Conservation (phyloP, 1,140 invertebrate genomes). For the Doryteuthis pealeii region DNA sequence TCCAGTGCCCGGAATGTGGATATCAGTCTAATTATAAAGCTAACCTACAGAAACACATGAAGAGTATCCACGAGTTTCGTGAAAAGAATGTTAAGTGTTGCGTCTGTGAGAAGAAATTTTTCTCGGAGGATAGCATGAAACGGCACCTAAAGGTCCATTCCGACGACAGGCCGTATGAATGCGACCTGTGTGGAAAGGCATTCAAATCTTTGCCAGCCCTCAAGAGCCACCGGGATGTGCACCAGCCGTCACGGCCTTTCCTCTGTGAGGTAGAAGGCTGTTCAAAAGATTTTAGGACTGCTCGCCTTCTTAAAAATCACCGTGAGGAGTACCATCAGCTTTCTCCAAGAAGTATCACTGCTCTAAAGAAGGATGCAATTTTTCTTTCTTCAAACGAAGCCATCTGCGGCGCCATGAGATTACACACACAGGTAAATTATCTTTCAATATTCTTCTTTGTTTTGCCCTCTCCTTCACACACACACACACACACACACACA, state of each 20-base stretch:
- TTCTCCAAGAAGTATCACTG: conserved; percentile 47
- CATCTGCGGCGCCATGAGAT: conserved; percentile 50
- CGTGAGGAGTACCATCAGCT: conserved; percentile 44
- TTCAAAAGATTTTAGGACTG: conserved; percentile 42
- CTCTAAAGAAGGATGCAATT: conserved; percentile 42
- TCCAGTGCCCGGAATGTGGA: conserved; percentile 41
- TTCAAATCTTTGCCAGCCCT: conserved; percentile 53
- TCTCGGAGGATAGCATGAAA: conserved; percentile 53
- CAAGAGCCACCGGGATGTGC: conserved; percentile 37
- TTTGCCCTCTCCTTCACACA: no score
- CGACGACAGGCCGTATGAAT: conserved; percentile 58
- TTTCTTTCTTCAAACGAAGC: conserved; percentile 50
- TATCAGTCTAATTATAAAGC: conserved; percentile 50
- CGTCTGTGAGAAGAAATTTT: conserved; percentile 50
- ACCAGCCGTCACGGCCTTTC: conserved; percentile 36
- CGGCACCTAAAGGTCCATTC: conserved; percentile 59
- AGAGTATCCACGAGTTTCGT: conserved; percentile 42
- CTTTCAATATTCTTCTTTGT: no score
- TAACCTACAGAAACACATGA: conserved; percentile 50
- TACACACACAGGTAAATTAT: conserved; percentile 51
- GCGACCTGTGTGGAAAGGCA: conserved; percentile 58
- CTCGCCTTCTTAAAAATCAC: conserved; percentile 47
- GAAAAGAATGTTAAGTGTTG: conserved; percentile 37
- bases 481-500: no score
- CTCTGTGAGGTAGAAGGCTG: conserved; percentile 48